Evolutionary conservation across 2,888 invertebrate genomes (phyloP).

Genomic region (Tetropium fuscum): DNA sequence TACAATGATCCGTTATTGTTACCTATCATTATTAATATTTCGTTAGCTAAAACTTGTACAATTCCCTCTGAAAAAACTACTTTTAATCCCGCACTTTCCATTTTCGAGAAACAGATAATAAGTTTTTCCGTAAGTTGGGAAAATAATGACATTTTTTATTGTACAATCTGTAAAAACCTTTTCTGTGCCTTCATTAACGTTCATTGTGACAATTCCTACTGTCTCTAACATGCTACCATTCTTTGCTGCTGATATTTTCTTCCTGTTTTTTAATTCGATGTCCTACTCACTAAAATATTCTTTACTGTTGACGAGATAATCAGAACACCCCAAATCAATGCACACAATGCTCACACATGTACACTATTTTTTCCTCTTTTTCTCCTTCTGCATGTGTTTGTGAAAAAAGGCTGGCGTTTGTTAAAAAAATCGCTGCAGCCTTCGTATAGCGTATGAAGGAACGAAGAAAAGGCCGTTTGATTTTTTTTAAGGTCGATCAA

Average conservation of each 20-base stretch:
- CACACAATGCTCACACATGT: no score
- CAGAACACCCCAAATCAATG: no score
- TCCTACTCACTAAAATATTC: not conserved
- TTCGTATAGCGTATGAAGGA: no score
- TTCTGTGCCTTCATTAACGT: not conserved
- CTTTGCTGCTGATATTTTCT: constrained; percentile 5
- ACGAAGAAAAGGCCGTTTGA: no score
- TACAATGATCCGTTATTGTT: not conserved
- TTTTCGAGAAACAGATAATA: constrained; percentile 8
- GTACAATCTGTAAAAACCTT: not conserved
- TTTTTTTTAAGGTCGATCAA: no score
- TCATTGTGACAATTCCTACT: constrained; percentile 3
- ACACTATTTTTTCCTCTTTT: no score
- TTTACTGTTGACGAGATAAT: no score
- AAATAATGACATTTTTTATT: constrained; percentile 18
- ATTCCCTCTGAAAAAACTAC: not conserved
- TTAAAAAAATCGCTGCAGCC: no score
- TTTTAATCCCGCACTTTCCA: not conserved
- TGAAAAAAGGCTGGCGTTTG: no score
- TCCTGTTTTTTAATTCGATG: not conserved
- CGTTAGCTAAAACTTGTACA: not conserved
- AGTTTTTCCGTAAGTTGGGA: constrained; percentile 8
- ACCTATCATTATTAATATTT: not conserved
- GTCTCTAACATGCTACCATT: not conserved
- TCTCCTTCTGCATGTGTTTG: no score